These are phyloP conservation scores for Lagenorhynchus albirostris DNA, from an alignment of 2,113 vertebrate genomes.

Conservation along the genomic window DNA sequence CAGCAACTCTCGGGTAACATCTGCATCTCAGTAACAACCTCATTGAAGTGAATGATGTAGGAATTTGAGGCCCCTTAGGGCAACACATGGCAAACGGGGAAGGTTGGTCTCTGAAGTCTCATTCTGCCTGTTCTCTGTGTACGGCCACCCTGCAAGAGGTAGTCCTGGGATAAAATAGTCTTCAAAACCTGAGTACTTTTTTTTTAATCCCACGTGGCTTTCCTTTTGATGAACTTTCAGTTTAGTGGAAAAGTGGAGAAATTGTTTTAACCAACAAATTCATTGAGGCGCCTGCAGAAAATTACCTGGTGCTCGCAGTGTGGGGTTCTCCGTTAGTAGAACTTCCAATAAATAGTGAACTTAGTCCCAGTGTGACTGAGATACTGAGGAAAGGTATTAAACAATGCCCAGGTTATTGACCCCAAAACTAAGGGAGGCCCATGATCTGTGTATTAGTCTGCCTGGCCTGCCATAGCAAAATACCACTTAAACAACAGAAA, in stretches of 20 bases:
- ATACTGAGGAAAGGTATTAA: neutral
- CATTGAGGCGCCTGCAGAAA: neutral
- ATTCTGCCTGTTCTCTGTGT: neutral
- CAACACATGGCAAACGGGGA: neutral
- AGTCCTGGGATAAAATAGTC: neutral
- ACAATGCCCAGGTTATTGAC: neutral
- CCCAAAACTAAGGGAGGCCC: neutral
- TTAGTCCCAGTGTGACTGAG: neutral
- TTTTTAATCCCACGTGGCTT: neutral
- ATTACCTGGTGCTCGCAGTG: neutral
- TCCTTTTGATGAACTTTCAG: neutral
- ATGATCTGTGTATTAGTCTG: neutral
- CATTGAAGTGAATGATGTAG: neutral
- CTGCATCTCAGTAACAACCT: neutral
- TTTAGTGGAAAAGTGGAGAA: neutral
- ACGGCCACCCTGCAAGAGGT: neutral
- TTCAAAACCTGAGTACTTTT: neutral
- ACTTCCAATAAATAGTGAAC: neutral
- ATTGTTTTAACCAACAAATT: neutral
- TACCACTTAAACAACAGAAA: neutral
- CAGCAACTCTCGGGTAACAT: neutral
- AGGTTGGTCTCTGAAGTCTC: neutral
- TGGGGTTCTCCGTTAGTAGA: neutral
- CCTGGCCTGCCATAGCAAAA: neutral
- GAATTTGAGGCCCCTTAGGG: neutral